These are phyloP conservation scores for Sphinx pinastri DNA, from an alignment of 2,888 invertebrate genomes.

Conservation along the genomic window DNA sequence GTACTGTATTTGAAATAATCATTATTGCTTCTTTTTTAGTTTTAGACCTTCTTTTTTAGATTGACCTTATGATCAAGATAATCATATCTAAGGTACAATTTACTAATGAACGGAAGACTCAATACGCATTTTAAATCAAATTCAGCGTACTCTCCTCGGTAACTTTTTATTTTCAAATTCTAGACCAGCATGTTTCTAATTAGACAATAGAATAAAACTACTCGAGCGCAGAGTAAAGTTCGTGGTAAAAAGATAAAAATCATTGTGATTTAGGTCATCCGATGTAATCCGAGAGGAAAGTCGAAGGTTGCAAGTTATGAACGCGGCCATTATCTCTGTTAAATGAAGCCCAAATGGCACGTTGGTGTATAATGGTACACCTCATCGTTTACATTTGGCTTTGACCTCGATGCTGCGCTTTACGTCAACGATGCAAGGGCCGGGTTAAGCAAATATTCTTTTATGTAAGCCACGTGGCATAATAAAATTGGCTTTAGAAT, in stretches of 20 bases:
- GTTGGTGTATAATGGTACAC: constrained; percentile 31
- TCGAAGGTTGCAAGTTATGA: constrained; percentile 45
- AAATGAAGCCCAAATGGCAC: constrained; percentile 44
- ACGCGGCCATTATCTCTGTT: constrained; percentile 45
- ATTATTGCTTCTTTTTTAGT: no score
- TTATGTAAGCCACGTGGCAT: constrained; percentile 16
- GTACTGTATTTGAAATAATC: no score
- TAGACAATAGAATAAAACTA: constrained; percentile 4
- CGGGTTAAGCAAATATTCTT: constrained; percentile 21
- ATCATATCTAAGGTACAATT: neutral
- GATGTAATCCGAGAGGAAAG: constrained; percentile 44
- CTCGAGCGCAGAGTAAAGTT: constrained; percentile 6
- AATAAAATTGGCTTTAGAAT: constrained; percentile 10
- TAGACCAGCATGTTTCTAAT: neutral
- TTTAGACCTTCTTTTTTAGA: no score
- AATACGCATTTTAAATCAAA: neutral
- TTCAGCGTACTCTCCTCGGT: neutral
- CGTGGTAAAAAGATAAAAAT: constrained; percentile 42
- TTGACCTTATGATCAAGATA: no score
- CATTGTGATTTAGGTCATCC: constrained; percentile 35
- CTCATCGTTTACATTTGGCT: constrained; percentile 27
- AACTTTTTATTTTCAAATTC: constrained; percentile 7
- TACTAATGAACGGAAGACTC: neutral
- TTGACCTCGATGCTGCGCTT: constrained; percentile 42
- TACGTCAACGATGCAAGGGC: constrained; percentile 5